Evolutionary conservation across 2,113 vertebrate species (phyloP).

Genomic region (Pleuronectes platessa): DNA sequence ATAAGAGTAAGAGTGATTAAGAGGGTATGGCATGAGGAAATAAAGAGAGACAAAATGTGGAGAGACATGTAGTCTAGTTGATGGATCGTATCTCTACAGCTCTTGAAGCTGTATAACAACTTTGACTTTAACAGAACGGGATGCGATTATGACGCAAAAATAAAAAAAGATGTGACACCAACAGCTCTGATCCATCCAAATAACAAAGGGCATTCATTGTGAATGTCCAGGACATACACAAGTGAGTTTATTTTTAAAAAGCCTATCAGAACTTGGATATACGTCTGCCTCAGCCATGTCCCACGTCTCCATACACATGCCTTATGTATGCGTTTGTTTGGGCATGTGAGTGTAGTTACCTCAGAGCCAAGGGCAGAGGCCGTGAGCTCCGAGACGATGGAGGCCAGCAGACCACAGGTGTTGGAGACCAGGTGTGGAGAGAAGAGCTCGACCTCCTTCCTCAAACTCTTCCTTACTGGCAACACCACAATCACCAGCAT

Average conservation of each 20-base stretch:
- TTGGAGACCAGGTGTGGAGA: conserved; percentile 97
- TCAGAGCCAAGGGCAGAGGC: conserved; percentile 97
- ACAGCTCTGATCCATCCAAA: neutral
- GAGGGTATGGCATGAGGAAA: neutral
- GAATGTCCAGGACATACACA: neutral
- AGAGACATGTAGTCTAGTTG: neutral
- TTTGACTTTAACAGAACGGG: neutral
- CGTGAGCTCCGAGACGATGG: conserved; percentile 97
- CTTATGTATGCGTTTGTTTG: neutral
- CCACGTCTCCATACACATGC: too few relatives aligned
- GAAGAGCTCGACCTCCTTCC: conserved; percentile 95
- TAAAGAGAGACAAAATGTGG: conserved; percentile 4
- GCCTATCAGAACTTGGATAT: neutral
- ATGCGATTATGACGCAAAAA: neutral
- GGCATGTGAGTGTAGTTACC: conserved; percentile 78
- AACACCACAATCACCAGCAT: conserved; percentile 98
- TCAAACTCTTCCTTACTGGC: conserved; percentile 94
- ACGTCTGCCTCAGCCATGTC: neutral
- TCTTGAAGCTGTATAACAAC: neutral
- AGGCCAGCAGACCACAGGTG: conserved; percentile 95
- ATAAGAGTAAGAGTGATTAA: neutral
- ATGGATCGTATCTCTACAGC: conserved; percentile 1
- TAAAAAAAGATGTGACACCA: neutral
- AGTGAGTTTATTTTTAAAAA: neutral
- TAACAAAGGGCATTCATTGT: neutral